Evolutionary conservation across 2,113 vertebrate species (phyloP).

Genomic region (Odobenus rosmarus): DNA sequence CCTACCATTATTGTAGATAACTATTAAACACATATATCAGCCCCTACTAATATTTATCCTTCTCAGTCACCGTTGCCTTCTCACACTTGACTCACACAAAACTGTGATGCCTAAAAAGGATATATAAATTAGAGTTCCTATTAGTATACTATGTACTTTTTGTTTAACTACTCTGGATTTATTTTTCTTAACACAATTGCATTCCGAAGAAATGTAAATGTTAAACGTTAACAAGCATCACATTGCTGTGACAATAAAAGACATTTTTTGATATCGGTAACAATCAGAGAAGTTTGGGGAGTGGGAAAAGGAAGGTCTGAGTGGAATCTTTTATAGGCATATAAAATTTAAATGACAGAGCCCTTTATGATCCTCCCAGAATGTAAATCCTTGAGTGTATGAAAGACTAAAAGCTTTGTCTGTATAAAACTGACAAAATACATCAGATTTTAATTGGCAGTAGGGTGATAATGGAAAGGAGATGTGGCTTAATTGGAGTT

Average conservation of each 20-base stretch:
- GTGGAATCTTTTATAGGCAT: slow-evolving; percentile 67
- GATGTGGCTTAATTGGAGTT: slow-evolving; percentile 72
- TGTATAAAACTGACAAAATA: slow-evolving; percentile 82
- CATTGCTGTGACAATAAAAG: slow-evolving; percentile 54
- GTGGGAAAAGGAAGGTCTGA: slow-evolving; percentile 55
- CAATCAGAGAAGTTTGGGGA: background rate
- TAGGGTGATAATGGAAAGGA: slow-evolving; percentile 71
- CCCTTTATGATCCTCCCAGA: slow-evolving; percentile 80
- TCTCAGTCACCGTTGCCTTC: background rate
- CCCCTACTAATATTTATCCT: background rate
- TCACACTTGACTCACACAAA: background rate
- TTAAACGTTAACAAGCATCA: slow-evolving; percentile 60
- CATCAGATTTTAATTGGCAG: slow-evolving; percentile 77
- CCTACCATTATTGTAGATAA: background rate
- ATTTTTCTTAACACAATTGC: slow-evolving; percentile 51
- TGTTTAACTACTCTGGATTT: slow-evolving; percentile 60
- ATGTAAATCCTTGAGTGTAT: slow-evolving; percentile 79
- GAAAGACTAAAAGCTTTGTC: slow-evolving; percentile 74
- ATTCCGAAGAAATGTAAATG: slow-evolving; percentile 63
- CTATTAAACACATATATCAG: background rate
- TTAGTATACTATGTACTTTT: background rate
- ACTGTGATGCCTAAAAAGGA: background rate
- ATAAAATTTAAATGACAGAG: slow-evolving; percentile 79
- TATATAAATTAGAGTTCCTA: background rate
- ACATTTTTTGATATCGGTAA: background rate